Percentiles rank a stretch among this genome's conserved stretches.
Conservation (phyloP, 2,888 invertebrate genomes). For the Flexamia atlantica region DNA sequence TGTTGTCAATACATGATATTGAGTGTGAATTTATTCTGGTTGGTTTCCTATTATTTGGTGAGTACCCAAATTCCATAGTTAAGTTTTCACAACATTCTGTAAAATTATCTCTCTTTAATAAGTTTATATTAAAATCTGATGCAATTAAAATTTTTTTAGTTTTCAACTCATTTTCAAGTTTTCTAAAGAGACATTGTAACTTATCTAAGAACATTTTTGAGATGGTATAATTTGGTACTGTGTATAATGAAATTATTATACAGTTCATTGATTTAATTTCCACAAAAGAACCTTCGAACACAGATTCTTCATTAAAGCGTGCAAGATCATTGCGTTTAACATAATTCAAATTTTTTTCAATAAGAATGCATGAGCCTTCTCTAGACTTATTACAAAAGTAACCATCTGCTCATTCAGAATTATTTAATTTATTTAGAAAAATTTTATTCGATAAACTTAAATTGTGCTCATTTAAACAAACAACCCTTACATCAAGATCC, state of each 20-base stretch:
- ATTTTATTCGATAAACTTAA: not conserved
- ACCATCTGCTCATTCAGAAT: not conserved
- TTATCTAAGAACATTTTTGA: too few species aligned
- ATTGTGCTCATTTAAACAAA: not conserved
- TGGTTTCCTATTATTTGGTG: too few species aligned
- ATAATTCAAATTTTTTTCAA: not conserved
- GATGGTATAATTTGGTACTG: not conserved
- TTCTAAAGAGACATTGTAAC: too few species aligned
- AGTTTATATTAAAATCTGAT: too few species aligned
- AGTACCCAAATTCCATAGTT: too few species aligned
- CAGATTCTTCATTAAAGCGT: not conserved
- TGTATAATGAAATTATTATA: not conserved
- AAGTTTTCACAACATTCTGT: too few species aligned
- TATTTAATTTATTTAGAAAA: not conserved
- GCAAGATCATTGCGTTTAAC: too few species aligned
- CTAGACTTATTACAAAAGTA: not conserved
- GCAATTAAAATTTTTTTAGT: too few species aligned
- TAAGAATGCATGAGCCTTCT: not conserved
- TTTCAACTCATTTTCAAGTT: too few species aligned
- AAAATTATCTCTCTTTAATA: too few species aligned
- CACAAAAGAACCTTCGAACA: not conserved
- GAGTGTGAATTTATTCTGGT: too few species aligned
- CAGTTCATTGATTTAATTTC: not conserved
- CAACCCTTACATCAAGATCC: not conserved
- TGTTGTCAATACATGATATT: too few species aligned